A percentile compares a stretch with the other conserved stretches of the same genome.
These are phyloP conservation scores for Heliothis subflexa DNA, from an alignment of 1,140 invertebrate species.

Conservation along the genomic window DNA sequence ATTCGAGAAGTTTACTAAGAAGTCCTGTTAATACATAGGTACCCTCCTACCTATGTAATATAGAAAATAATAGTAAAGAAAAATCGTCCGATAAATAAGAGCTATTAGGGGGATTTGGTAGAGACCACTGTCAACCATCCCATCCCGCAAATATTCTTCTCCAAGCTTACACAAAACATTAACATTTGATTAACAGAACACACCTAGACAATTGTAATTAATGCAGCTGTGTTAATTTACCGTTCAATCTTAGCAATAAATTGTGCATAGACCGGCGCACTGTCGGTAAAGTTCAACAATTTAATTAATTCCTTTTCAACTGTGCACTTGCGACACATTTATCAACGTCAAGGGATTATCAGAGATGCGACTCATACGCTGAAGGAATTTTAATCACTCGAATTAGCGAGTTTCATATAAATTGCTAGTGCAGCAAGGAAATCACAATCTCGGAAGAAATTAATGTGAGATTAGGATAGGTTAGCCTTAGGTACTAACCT, in stretches of 20 bases:
- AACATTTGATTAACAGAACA: neutral
- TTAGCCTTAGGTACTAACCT: too few relatives aligned
- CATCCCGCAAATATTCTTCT: constrained; percentile 3
- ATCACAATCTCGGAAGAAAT: too few relatives aligned
- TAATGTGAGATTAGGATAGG: too few relatives aligned
- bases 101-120: too few relatives aligned
- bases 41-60: too few relatives aligned
- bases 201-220: neutral
- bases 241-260: neutral
- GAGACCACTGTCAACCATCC: neutral
- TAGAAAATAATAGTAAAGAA: too few relatives aligned
- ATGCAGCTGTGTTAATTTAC: constrained; percentile 11
- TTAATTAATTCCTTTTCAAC: constrained; percentile 12
- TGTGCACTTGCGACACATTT: constrained; percentile 29
- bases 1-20: neutral
- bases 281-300: constrained; percentile 38
- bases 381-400: constrained; percentile 25
- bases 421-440: too few relatives aligned
- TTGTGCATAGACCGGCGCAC: constrained; percentile 1
- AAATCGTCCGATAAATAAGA: too few relatives aligned
- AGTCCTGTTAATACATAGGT: too few relatives aligned
- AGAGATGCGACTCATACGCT: constrained; percentile 21
- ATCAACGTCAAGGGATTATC: constrained; percentile 28
- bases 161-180: constrained; percentile 1
- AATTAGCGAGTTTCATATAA: constrained; percentile 11